Evolutionary conservation across 1,140 invertebrate species (phyloP), one percentile per base, ranked within the genome.

Genomic region (Neodiprion virginianus): DNA sequence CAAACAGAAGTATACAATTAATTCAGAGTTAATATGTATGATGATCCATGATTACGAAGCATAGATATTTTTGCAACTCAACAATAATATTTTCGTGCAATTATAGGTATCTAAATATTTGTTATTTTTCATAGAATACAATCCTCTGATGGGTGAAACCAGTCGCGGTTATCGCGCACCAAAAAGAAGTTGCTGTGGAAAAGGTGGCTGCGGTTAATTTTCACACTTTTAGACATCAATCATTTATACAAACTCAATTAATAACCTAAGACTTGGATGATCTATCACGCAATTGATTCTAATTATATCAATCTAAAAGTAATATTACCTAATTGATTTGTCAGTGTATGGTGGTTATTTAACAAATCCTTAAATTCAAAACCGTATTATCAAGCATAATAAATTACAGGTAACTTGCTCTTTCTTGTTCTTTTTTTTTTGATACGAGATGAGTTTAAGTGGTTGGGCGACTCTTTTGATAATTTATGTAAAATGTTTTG

Each of bases 101-200:
- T 40, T 40, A 21, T 21, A 21, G 28, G 28, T 4, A 40, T 40
- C 28, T 40, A 40, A 40, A 40, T 72, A 68, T 50, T 61, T 68
- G n/a, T 72, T 72, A 73, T 72, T 67, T 75, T 80, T 83, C 84
- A 67, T 76, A 90, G 89, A 85, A 8, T 90, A 90, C 73, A 88
- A 87, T 83, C 89, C 89, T 48, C 78, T 90, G 70, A 89, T 88
- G 87, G 89, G 89, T n/a, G 78, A 81, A 72, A 79, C 79, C 71
- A 80, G 79, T 74, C 80, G 81, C 23, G 79, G 85, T 71, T 90
- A 90, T 77, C 80, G 86, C 66, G 86, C 89, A 61, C 86, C 85
- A 9, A 88, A 87, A 78, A 84, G 85, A 48, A 86, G 82, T 69
- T 86, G 87, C 21, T 90, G 89, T 75, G 80, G 84, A 49, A 86